phyloP scores from a whole-genome alignment of 2,797 vertebrate species.

The Enteromius thamalakanensis region DNA sequence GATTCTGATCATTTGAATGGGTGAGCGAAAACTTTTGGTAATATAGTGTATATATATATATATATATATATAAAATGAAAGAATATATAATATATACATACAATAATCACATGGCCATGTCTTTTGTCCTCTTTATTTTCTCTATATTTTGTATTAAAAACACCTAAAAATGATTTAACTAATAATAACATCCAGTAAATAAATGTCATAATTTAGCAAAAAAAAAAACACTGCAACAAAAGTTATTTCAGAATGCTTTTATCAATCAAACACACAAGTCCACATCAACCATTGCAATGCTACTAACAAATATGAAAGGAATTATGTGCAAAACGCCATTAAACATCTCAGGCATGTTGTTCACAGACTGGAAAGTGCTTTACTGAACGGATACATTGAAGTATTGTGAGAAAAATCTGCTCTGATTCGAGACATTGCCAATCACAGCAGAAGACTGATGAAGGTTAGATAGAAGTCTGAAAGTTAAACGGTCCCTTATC shows the following conservation, averaged over 20 bases:
- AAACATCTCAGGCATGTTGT: conserved; percentile 55
- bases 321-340: conserved; percentile 52
- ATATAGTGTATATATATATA: no score
- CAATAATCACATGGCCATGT: no score
- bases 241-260: conserved; percentile 65
- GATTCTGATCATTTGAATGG: no score
- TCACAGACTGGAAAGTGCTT: conserved; percentile 72
- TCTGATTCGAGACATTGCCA: conserved; percentile 1
- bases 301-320: conserved; percentile 42
- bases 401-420: not conserved
- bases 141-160: no score
- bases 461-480: conserved; percentile 15
- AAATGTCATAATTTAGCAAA: not conserved
- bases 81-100: no score
- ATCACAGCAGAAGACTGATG: conserved; percentile 3
- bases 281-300: conserved; percentile 52
- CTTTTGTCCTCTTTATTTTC: no score
- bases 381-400: conserved; percentile 59
- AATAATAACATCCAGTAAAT: not conserved
- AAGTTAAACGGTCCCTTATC: conserved; percentile 25
- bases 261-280: conserved; percentile 66
- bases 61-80: no score
- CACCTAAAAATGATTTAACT: no score
- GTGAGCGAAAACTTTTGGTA: no score
- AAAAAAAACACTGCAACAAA: not conserved